Evolutionary conservation across 2,888 invertebrate species (phyloP), one percentile per base, ranked within the genome.

Genomic region (Selenia dentaria): DNA sequence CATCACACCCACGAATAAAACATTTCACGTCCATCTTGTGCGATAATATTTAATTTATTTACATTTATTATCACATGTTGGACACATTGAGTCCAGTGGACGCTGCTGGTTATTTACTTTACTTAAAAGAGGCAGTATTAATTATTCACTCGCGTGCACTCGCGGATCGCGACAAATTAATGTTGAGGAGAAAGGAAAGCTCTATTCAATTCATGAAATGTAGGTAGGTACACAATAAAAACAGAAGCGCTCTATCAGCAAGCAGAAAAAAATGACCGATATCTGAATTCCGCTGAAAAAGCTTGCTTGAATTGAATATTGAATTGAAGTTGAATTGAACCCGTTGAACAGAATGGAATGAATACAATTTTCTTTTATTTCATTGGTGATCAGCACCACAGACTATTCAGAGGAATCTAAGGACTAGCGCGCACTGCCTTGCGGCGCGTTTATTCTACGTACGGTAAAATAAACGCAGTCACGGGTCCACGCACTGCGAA

Each of bases 61-160:
- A 83, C 80, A 81, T 80, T 78, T 67, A 47, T 65, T 78, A 81
- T 86, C 83, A 86, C 86, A 83, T 85, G 77, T 74, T 81, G 69
- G 59, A 65, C 64, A 62, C 52, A 47, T 27, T 31, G 37, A 40
- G 52, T 37, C 39, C 37, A 38, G 36, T 27, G 27, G 27, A 40
- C 36, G 40, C 40, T 32, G 20, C 24, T 11, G 2, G 10, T 27
- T 0, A 5, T 18, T 18, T 18, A 18, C 18, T 4, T 5, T 18
- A 18, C 18, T 5, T 2, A 1, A 1, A 18, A 18, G 18, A 18
- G 18, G 18, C 18, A 6, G 5, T 18, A 6, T 18, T n/a, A n/a
- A n/a, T n/a, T n/a, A n/a, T n/a, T n/a, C n/a, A n/a, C n/a, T n/a
- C n/a, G n/a, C n/a, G n/a, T n/a, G n/a, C 20, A 8, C 20, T 22